These are phyloP conservation scores for Thamnophis elegans DNA, from an alignment of 2,797 vertebrate species.

Conservation along the genomic window DNA sequence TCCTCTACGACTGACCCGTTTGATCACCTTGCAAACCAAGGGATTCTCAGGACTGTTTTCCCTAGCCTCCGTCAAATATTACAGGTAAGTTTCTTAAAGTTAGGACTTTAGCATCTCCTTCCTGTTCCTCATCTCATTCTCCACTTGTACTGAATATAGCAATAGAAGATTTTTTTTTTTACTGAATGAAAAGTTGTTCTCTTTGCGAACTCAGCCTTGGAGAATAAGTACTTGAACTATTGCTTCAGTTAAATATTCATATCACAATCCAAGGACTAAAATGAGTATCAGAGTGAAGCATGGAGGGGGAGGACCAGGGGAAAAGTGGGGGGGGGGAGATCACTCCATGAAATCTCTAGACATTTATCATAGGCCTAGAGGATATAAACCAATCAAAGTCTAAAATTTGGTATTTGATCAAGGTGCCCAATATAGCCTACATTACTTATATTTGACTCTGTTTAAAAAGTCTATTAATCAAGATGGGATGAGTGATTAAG, in stretches of 20 bases:
- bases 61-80: not conserved
- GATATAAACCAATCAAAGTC: conserved; percentile 69
- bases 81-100: not conserved
- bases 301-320: conserved; percentile 41
- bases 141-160: conserved; percentile 52
- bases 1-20: too few species aligned
- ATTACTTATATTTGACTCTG: conserved; percentile 72
- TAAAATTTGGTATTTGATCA: conserved; percentile 66
- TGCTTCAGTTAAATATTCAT: conserved; percentile 71
- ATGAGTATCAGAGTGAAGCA: conserved; percentile 64
- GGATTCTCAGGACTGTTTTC: not conserved
- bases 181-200: conserved; percentile 54
- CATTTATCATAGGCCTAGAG: conserved; percentile 68
- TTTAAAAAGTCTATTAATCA: conserved; percentile 72
- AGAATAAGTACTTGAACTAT: conserved; percentile 62
- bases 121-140: not conserved
- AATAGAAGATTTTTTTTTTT: conserved; percentile 55
- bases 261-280: conserved; percentile 67
- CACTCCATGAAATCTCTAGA: conserved; percentile 63
- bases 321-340: conserved; percentile 28
- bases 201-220: conserved; percentile 51
- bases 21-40: too few species aligned
- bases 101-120: not conserved
- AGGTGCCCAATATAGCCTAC: conserved; percentile 67
- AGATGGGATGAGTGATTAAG: conserved; percentile 68